These are phyloP conservation scores for Lutjanus argentimaculatus DNA, from an alignment of 2,797 vertebrate genomes.

Conservation along the genomic window DNA sequence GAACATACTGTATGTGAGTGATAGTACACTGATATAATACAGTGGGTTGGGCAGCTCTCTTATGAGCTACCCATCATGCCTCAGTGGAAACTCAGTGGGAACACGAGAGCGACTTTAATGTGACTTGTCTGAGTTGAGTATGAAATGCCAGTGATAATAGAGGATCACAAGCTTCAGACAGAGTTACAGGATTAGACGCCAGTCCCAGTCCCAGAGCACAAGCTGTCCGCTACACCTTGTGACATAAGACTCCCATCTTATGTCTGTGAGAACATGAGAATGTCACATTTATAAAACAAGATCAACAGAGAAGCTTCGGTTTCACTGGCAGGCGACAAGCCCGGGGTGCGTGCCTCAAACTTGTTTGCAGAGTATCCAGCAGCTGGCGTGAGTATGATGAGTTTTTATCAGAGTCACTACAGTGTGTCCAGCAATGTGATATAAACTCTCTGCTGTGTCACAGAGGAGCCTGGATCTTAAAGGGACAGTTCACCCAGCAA, in stretches of 20 bases:
- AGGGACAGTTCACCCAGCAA: too few relatives aligned
- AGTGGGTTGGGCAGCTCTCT: conserved; percentile 4
- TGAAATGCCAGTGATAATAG: conserved; percentile 45
- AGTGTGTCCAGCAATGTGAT: conserved; percentile 30
- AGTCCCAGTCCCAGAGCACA: conserved; percentile 17
- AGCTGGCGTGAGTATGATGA: conserved; percentile 19
- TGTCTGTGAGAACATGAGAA: conserved; percentile 71
- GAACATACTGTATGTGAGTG: conserved; percentile 26
- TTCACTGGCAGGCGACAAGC: conserved; percentile 59
- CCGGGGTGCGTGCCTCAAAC: conserved; percentile 45
- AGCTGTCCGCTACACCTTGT: conserved; percentile 26
- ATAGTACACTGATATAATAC: conserved; percentile 22
- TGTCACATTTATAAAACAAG: conserved; percentile 71
- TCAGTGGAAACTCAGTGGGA: conserved; percentile 34
- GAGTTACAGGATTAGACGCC: conserved; percentile 45
- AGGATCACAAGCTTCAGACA: conserved; percentile 58
- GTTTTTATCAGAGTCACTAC: conserved; percentile 38
- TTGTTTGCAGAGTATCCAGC: conserved; percentile 55
- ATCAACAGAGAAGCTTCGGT: conserved; percentile 53
- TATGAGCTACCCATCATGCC: conserved; percentile 19
- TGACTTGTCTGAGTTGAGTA: conserved; percentile 1
- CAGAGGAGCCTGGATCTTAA: too few relatives aligned
- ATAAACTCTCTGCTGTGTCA: conserved; percentile 7
- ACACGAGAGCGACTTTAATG: conserved; percentile 31
- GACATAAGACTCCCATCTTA: background rate